Evolutionary conservation across 1,140 invertebrate genomes (phyloP).

Genomic region (Papilio helenus): DNA sequence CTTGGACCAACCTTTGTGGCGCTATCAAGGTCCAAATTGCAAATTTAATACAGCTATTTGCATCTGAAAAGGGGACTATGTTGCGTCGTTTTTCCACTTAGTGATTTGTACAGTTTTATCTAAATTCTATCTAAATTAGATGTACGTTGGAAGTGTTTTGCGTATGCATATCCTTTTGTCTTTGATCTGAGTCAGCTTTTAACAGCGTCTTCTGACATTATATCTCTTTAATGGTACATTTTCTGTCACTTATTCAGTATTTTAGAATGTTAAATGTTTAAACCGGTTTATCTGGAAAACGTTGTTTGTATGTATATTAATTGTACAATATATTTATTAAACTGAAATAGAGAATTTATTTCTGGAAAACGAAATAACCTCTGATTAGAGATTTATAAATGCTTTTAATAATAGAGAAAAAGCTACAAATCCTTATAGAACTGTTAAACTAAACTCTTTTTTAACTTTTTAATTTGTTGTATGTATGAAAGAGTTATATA

Average conservation of each 20-base stretch:
- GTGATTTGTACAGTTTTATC: conserved; percentile 77
- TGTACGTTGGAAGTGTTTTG: conserved; percentile 55
- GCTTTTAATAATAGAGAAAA: no score
- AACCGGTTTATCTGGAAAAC: neutral
- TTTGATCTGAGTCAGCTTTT: conserved; percentile 43
- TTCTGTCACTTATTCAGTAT: conserved; percentile 33
- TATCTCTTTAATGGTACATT: conserved; percentile 42
- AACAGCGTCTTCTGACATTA: conserved; percentile 40
- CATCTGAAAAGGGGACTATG: conserved; percentile 72
- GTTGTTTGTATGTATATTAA: neutral
- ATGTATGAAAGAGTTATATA: no score
- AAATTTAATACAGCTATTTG: conserved; percentile 81
- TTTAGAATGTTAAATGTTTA: conserved; percentile 12
- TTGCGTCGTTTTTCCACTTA: conserved; percentile 65
- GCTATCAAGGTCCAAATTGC: conserved; percentile 76
- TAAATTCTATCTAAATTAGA: conserved; percentile 75
- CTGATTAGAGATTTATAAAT: no score
- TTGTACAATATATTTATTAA: neutral
- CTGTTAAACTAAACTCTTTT: no score
- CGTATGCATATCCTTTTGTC: conserved; percentile 49
- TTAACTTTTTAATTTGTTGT: no score
- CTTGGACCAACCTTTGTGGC: conserved; percentile 46
- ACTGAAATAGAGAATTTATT: neutral
- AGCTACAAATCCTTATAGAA: no score
- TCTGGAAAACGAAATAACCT: neutral